Base-by-base conservation (phyloP, 2,888 invertebrate genomes). In the Microctonus aethiopoides region DNA sequence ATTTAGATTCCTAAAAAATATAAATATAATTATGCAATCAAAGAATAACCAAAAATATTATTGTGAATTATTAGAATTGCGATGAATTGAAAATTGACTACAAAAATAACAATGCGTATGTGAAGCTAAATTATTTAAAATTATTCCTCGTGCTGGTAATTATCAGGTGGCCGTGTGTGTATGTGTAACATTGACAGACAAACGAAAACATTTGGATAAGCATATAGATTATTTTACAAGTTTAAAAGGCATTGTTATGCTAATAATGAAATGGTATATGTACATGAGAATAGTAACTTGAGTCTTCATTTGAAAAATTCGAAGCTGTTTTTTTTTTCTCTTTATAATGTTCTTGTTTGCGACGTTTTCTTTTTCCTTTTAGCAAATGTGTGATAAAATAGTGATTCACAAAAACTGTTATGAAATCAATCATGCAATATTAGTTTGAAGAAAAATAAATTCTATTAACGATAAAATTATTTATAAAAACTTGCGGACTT, bases 1-100 rank as follows among this genome's bases (percentile, higher is more conserved):
- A 92, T 84, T 89, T 90, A 57, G 88, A 83, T 79, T 90, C 89
- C 89, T 90, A 87, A 78, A 88, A 88, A 79, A 75, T 70, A 54
- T 63, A 60, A 71, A 73, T 13, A 26, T 39, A 41, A 20, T 36
- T 34, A 13, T 24, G 16, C 16, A 20, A 20, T 10, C 7, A 24
- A 20, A 16, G 34, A 29, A 54, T 46, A 20, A 54, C 11, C 22
- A 16, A 65, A 16, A 20, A 41, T n/a, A n/a, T 29, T 10, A 63
- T 34, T 36, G 41, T 71, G 68, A 72, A 29, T 32, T 74, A 76
- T 62, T 69, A 72, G 74, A 76, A 76, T 76, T 80, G 82, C 81
- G 75, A 81, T 80, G 81, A 78, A 75, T 80, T 75, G 70, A 78
- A 78, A 79, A 72, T 73, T 71, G 77, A 79, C 80, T 81, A 84